Evolutionary conservation across 2,888 invertebrate genomes (phyloP), one percentile per base, ranked within the genome.

Genomic region (Teleogryllus oceanicus): DNA sequence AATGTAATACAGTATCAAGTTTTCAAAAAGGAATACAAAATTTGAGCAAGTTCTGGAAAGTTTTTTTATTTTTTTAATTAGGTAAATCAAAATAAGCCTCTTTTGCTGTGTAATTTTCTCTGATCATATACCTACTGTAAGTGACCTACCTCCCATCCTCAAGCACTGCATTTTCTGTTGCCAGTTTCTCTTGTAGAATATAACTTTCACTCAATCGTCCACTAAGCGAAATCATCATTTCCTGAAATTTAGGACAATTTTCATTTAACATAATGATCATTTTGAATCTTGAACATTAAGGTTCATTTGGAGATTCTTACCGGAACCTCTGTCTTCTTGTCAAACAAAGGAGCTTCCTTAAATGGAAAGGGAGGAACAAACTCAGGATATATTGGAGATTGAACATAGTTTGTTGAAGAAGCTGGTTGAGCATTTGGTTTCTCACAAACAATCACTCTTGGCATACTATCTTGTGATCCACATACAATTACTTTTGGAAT

Each of bases 101-200:
- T 37, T 5, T 37, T 37, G 37, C 37, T 37, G 8, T 37, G 5
- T 37, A 37, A 8, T 37, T 37, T 37, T 37, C 5, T 37, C 37
- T 8, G 8, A 37, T 37, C 10, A 8, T 37, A 37, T 37, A 37
- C 37, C 37, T 37, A 8, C 37, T 37, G 37, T 37, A 37, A 37
- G 37, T 37, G 37, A 37, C 37, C 37, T 85, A 92, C 91, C 92
- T 91, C 85, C 90, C 92, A 79, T 90, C 90, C 87, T 93, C 92
- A 83, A 93, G 87, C 84, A 91, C 89, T 18, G 91, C 91, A 86
- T 92, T 92, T 86, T 92, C 92, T 11, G 90, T 89, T 0, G 90
- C 92, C 79, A 93, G 87, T 85, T 90, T 91, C 85, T 92, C 92
- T 84, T 92, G 92, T 90, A 92, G 90, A 83, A 89, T 89, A 85